Evolutionary conservation across 2,797 vertebrate species (phyloP).

Genomic region (Clarias platycephalus): DNA sequence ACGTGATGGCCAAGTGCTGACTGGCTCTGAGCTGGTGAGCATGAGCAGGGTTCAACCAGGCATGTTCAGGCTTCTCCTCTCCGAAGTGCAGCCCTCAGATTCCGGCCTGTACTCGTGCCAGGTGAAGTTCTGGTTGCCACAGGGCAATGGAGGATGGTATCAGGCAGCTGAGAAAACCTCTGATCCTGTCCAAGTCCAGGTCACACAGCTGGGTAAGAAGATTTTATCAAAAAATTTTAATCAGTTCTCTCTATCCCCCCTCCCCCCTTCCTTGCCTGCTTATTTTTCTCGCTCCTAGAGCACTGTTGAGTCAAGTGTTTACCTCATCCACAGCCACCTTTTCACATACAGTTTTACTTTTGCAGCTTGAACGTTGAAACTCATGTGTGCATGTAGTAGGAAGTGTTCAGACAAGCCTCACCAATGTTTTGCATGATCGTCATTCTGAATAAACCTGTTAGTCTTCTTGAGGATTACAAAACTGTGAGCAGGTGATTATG

Average conservation of each 20-base stretch:
- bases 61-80: constrained; percentile 78
- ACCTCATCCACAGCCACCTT: background rate
- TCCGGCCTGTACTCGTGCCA: constrained; percentile 82
- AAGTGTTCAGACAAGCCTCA: background rate
- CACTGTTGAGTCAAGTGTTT: background rate
- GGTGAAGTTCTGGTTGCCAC: constrained; percentile 78
- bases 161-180: constrained; percentile 83
- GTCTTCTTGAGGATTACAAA: background rate
- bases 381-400: background rate
- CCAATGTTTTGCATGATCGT: background rate
- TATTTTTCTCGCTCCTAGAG: background rate
- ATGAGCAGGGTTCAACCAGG: constrained; percentile 71
- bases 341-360: background rate
- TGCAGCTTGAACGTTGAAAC: background rate
- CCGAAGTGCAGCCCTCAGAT: constrained; percentile 74
- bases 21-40: constrained; percentile 69
- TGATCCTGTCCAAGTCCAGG: constrained; percentile 72
- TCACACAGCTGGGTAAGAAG: constrained; percentile 81
- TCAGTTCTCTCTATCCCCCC: background rate
- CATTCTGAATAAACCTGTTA: background rate
- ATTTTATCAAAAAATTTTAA: background rate
- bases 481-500: background rate
- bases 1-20: constrained; percentile 76
- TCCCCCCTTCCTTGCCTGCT: background rate
- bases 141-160: constrained; percentile 80